Conservation (phyloP, 1,140 invertebrate genomes). For the Kradibia gibbosae region DNA sequence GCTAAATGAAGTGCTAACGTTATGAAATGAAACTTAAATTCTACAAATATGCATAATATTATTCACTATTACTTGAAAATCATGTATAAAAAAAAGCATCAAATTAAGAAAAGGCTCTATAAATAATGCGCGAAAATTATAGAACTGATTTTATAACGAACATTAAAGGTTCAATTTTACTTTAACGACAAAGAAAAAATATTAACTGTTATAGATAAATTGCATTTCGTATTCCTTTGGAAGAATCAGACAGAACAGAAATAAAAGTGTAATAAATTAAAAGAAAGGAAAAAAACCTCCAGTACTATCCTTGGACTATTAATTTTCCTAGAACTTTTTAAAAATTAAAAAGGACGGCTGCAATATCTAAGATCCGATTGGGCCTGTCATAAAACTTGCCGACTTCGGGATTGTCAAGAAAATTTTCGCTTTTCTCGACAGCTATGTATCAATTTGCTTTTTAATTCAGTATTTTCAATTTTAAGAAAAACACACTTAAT, state of each 20-base stretch:
- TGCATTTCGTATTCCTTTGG: not conserved
- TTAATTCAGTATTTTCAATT: not conserved
- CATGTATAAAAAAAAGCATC: not conserved
- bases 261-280: not conserved
- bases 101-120: constrained; percentile 4
- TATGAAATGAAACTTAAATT: too few relatives aligned
- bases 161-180: not conserved
- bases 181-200: not conserved
- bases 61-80: too few relatives aligned
- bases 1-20: too few relatives aligned
- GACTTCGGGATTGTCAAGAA: not conserved
- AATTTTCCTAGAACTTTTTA: not conserved
- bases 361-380: not conserved
- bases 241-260: constrained; percentile 2
- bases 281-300: not conserved
- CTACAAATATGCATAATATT: too few relatives aligned
- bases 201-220: not conserved
- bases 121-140: constrained; percentile 12
- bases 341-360: not conserved
- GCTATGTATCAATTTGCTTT: not conserved
- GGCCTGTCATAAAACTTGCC: not conserved
- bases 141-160: not conserved
- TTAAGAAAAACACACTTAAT: not conserved
- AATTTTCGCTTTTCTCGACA: constrained; percentile 9
- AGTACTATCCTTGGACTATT: not conserved